Percentiles rank a stretch among this genome's conserved stretches.
Conservation (phyloP, 2,797 vertebrate species). For the Cossypha dichroa region DNA sequence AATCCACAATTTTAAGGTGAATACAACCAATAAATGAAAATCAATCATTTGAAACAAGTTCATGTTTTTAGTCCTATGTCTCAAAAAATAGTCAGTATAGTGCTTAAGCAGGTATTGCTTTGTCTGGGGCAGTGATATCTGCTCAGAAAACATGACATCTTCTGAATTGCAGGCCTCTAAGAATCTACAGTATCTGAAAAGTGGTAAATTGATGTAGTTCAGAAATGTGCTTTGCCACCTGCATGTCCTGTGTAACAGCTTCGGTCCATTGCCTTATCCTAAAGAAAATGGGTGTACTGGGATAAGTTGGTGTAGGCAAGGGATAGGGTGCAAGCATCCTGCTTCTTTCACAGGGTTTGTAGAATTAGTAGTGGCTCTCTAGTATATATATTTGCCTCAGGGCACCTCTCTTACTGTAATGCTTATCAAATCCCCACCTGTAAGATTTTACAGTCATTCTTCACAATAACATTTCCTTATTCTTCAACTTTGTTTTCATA, state of each 20-base stretch:
- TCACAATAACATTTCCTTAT: neutral
- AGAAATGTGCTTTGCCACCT: neutral
- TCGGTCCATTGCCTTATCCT: rapidly evolving
- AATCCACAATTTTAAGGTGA: neutral
- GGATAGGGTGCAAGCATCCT: neutral
- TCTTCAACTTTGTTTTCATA: neutral
- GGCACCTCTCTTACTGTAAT: neutral
- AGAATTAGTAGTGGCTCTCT: neutral
- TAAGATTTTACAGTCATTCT: neutral
- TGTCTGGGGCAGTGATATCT: neutral
- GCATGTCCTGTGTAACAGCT: neutral
- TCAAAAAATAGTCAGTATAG: neutral
- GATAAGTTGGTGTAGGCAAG: neutral
- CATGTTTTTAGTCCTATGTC: neutral
- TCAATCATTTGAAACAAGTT: neutral
- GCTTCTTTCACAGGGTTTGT: neutral
- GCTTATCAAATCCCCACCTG: neutral
- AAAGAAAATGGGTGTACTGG: neutral
- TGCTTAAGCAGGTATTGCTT: neutral
- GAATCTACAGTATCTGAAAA: neutral
- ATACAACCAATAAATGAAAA: neutral
- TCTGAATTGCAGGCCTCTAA: neutral
- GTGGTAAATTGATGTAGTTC: neutral
- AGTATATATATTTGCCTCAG: neutral
- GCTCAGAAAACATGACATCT: neutral